Base-by-base conservation (phyloP, 2,113 vertebrate genomes). In the Sclerurus mexicanus region DNA sequence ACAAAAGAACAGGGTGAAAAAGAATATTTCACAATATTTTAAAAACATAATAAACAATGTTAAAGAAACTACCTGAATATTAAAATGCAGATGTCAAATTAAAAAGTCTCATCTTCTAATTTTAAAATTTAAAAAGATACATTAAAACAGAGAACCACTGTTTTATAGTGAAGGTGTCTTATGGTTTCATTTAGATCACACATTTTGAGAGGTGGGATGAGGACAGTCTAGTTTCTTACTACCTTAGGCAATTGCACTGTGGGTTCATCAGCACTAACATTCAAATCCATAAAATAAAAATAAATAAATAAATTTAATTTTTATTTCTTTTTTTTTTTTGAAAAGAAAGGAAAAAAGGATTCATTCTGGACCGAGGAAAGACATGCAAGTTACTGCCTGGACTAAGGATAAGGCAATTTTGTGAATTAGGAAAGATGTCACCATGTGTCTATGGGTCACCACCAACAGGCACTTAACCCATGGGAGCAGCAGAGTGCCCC, bases 171-270 rank as follows among this genome's bases (percentile, higher is more conserved):
- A 12, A 88, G 5, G 28, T 50, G 7, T 27, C 7, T 60, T 69
- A 59, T 7, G 14, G n/a, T 78, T 42, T 75, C 6, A 50, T 60
- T 55, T 24, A 46, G 35, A 59, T 40, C 10, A 55, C 8, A 50
- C 2, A 28, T 60, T 68, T 63, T n/a, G 4, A 12, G 16, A 8
- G 3, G 1, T 4, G 3, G 42, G 33, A 50, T 20, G 10, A 3
- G 13, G 10, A 69, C 3, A 14, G 6, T 59, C 5, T 59, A 3
- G 0, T 63, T 87, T 63, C 31, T 63, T 80, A 68, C 35, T 9
- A 63, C 3, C 16, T 39, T 44, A 27, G 14, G 15, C 10, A 55
- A 28, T 49, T 49, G 5, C 18, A 44, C 6, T 67, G 7, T 35
- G 19, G 72, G 22, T 60, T 46, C 14, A 40, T 35, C 28, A 46